Evolutionary conservation across 2,888 invertebrate genomes (phyloP).

Genomic region (Cerastoderma edule): DNA sequence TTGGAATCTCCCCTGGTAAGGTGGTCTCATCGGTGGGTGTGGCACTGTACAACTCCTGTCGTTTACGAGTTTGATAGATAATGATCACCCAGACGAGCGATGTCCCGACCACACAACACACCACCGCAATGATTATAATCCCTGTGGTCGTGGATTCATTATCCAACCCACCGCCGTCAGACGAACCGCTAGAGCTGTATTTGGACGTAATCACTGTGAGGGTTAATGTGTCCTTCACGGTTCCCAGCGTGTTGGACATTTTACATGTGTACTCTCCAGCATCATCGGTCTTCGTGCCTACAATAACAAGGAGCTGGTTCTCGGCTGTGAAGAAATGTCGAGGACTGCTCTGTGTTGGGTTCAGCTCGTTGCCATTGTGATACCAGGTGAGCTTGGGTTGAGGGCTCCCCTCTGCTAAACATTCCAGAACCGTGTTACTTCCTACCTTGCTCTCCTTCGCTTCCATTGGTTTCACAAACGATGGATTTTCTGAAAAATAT

Average conservation of each 20-base stretch:
- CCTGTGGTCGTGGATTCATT: slow-evolving; percentile 90
- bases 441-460: slow-evolving; percentile 92
- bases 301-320: slow-evolving; percentile 94
- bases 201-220: slow-evolving; percentile 88
- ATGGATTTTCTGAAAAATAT: slow-evolving; percentile 95
- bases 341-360: slow-evolving; percentile 86
- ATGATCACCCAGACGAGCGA: slow-evolving; percentile 96
- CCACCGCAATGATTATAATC: slow-evolving; percentile 94
- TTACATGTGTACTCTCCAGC: slow-evolving; percentile 95
- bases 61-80: slow-evolving; percentile 92
- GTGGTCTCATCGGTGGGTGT: slow-evolving; percentile 81
- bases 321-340: slow-evolving; percentile 94
- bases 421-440: slow-evolving; percentile 93
- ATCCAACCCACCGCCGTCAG: slow-evolving; percentile 85
- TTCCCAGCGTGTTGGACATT: slow-evolving; percentile 93
- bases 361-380: slow-evolving; percentile 91
- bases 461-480: slow-evolving; percentile 93
- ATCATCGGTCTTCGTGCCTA: slow-evolving; percentile 91
- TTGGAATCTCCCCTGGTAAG: slow-evolving; percentile 78
- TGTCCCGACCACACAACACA: slow-evolving; percentile 95
- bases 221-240: slow-evolving; percentile 89
- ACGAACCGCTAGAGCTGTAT: slow-evolving; percentile 78
- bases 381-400: slow-evolving; percentile 92
- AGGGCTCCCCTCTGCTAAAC: slow-evolving; percentile 93
- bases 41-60: slow-evolving; percentile 81